These are phyloP conservation scores for Opisthocomus hoazin DNA, from an alignment of 2,113 vertebrate species.

Conservation along the genomic window DNA sequence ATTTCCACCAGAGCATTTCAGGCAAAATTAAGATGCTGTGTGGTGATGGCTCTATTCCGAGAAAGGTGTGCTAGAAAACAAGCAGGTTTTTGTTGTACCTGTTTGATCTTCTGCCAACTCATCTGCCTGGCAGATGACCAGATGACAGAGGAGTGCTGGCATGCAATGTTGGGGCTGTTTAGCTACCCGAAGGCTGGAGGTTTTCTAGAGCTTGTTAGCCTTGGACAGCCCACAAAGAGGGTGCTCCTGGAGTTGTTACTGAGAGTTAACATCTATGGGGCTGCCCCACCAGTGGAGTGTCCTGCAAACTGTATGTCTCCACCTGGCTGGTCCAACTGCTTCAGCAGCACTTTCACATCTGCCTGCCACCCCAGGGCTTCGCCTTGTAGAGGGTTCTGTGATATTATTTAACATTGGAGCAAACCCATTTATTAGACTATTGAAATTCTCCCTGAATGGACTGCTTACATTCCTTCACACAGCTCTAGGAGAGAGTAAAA, in stretches of 20 bases:
- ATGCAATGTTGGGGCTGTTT: not conserved
- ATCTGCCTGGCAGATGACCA: not conserved
- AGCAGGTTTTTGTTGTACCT: not conserved
- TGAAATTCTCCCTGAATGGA: not conserved
- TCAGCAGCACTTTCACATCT: not conserved
- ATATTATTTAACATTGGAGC: not conserved
- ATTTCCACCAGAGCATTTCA: not conserved
- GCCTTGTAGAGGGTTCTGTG: not conserved
- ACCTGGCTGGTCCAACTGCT: not conserved
- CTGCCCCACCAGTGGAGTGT: accelerated
- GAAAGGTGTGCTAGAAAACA: not conserved
- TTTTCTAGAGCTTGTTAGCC: not conserved
- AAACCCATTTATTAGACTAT: not conserved
- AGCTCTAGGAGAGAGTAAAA: not conserved
- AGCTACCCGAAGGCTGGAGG: not conserved
- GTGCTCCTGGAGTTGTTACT: not conserved
- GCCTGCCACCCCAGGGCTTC: not conserved
- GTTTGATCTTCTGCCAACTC: slow-evolving; percentile 9
- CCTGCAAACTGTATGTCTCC: not conserved
- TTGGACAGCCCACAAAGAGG: not conserved
- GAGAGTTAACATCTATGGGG: accelerated
- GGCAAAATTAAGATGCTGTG: not conserved
- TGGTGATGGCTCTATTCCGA: not conserved
- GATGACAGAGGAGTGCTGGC: not conserved
- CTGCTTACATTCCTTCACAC: not conserved